A percentile compares a stretch with the other conserved stretches of the same genome.
Evolutionary conservation across 2,888 invertebrate species (phyloP).

Genomic region (Spilarctia lutea): DNA sequence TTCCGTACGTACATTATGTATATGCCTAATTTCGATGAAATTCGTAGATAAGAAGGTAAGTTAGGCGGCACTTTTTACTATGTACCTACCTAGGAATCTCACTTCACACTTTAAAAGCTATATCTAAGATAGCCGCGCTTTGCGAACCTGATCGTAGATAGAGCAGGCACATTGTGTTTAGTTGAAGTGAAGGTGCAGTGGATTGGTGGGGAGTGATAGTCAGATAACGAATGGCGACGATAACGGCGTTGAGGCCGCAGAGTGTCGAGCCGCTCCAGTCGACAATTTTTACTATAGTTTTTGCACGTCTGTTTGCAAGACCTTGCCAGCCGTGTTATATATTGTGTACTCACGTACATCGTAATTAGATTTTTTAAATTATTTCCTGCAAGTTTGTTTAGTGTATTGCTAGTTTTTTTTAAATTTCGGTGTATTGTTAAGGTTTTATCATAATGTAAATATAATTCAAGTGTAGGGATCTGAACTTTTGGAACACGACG

Average conservation of each 20-base stretch:
- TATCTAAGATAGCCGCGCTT: conserved; percentile 34
- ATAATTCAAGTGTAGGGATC: conserved; percentile 1
- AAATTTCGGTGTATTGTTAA: conserved; percentile 1
- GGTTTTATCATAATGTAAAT: background rate
- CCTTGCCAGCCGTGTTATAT: conserved; percentile 55
- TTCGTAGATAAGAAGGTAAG: background rate
- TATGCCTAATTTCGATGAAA: conserved; percentile 16
- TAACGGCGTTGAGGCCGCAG: conserved; percentile 70
- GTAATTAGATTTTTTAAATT: conserved; percentile 28
- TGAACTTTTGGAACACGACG: conserved; percentile 28
- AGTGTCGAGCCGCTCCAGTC: conserved; percentile 47
- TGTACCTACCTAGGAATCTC: conserved; percentile 20
- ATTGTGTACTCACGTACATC: conserved; percentile 34
- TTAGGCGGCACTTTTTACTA: conserved; percentile 20
- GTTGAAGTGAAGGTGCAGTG: conserved; percentile 63
- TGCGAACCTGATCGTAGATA: conserved; percentile 56
- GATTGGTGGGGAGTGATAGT: conserved; percentile 71
- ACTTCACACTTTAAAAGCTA: conserved; percentile 34
- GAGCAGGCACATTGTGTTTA: conserved; percentile 44
- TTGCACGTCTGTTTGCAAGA: conserved; percentile 60
- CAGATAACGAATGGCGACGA: conserved; percentile 77
- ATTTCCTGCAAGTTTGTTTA: conserved; percentile 18
- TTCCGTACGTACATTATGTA: conserved; percentile 27
- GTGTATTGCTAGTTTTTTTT: conserved; percentile 5
- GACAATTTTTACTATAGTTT: conserved; percentile 53